Percentiles rank a stretch among this genome's conserved stretches.
These are phyloP conservation scores for Anas platyrhynchos DNA, from an alignment of 2,113 vertebrate species.

Conservation along the genomic window DNA sequence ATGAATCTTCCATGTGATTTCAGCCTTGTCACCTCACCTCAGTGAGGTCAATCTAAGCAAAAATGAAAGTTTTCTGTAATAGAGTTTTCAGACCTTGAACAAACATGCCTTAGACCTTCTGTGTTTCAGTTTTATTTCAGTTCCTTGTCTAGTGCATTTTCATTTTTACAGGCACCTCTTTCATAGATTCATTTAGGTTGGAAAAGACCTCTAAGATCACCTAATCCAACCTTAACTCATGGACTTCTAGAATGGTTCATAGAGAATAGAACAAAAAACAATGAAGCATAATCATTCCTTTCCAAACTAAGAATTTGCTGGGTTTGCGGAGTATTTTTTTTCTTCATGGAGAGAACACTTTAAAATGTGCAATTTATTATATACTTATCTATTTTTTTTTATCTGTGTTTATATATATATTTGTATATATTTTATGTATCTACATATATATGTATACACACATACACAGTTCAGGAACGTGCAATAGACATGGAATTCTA, in stretches of 20 bases:
- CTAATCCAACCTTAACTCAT: background rate
- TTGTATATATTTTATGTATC: background rate
- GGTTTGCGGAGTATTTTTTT: background rate
- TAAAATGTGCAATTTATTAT: background rate
- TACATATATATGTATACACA: background rate
- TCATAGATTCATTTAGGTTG: too few relatives aligned
- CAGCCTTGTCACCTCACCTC: background rate
- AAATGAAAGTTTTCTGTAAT: background rate
- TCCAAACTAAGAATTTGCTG: background rate
- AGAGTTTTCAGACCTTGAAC: background rate
- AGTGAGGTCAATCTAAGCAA: background rate
- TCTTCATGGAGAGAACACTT: background rate
- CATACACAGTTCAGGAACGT: background rate
- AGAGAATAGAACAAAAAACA: background rate
- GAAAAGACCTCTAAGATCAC: too few relatives aligned
- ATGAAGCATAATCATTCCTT: background rate
- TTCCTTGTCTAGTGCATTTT: background rate
- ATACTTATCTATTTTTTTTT: background rate
- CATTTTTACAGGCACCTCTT: background rate
- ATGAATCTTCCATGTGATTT: background rate
- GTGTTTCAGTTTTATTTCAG: background rate
- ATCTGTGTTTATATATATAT: too few relatives aligned
- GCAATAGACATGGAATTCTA: background rate
- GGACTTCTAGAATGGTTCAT: background rate
- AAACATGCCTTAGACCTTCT: background rate